Evolutionary conservation across 1,140 invertebrate genomes (phyloP), one percentile per base, ranked within the genome.

Genomic region (Nasonia vitripennis): DNA sequence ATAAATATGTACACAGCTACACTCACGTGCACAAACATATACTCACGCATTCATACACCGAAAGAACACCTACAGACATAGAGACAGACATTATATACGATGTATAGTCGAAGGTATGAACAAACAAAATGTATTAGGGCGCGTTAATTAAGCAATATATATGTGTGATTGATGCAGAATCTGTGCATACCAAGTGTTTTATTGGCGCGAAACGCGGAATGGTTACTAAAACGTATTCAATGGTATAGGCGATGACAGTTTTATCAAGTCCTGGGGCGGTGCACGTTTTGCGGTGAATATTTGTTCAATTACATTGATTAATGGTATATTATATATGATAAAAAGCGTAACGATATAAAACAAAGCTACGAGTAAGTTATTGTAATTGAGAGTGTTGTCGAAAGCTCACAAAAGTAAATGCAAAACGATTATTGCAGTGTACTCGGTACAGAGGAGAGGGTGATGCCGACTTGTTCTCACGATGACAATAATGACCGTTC

Each of bases 401-500:
- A 73, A 73, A 73, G 27, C 17, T 71, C 9, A 71, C 27, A 71
- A 71, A 71, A 71, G 7, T 7, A 71, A 71, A 71, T 71, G 68
- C 12, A 71, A 71, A 71, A 34, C 27, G 12, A 71, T 71, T 71
- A 31, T 34, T 71, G 55, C 31, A 71, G 14, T 27, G 23, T n/a
- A 10, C 10, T 27, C 6, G 14, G 45, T 84, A 37, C 34, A 37
- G 34, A 86, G 80, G 83, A 86, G 87, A 90, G 89, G 89, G 90
- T 88, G 55, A 62, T 62, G 55, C 87, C 90, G 90, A 90, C 89
- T 91, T 88, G 89, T 89, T 92, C 90, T 90, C 88, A 90, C 90
- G 87, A 90, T 91, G 91, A 93, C 92, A 92, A 93, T 93, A 93
- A 92, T 90, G 89, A 92, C 89, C 31, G 87, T 90, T 77, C 37